These are phyloP conservation scores for Acrobasis suavella DNA, from an alignment of 2,888 invertebrate species.

Conservation along the genomic window DNA sequence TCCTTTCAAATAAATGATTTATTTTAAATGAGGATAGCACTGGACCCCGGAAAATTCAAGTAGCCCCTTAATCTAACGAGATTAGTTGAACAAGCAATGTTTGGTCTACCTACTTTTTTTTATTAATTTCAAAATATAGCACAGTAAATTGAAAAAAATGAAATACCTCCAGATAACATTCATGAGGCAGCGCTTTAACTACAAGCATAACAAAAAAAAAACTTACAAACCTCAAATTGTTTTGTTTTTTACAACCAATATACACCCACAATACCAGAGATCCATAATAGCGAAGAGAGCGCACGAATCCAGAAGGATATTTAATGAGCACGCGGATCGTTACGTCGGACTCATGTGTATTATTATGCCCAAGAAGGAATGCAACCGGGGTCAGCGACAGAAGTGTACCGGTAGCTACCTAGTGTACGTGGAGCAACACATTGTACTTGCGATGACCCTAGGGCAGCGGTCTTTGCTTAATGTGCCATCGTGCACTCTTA, in stretches of 20 bases:
- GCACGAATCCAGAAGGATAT: slow-evolving; percentile 59
- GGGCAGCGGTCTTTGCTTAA: slow-evolving; percentile 38
- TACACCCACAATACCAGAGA: slow-evolving; percentile 44
- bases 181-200: background rate
- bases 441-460: slow-evolving; percentile 51
- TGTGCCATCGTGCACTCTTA: slow-evolving; percentile 27
- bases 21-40: too few species aligned
- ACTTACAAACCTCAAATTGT: background rate
- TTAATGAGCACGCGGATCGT: slow-evolving; percentile 75
- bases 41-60: too few species aligned
- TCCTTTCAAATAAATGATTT: too few species aligned
- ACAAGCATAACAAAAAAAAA: background rate
- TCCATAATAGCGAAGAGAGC: slow-evolving; percentile 49
- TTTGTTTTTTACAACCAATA: slow-evolving; percentile 25
- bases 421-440: slow-evolving; percentile 38
- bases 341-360: slow-evolving; percentile 72
- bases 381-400: slow-evolving; percentile 69
- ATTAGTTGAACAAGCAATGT: too few species aligned
- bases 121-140: too few species aligned
- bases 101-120: too few species aligned
- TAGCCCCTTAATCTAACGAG: too few species aligned
- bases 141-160: too few species aligned
- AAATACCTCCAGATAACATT: too few species aligned
- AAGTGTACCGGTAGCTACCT: slow-evolving; percentile 62
- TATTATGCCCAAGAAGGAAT: slow-evolving; percentile 80